Percentiles rank a stretch among this genome's conserved stretches.
These are phyloP conservation scores for Bagarius yarrelli DNA, from an alignment of 2,113 vertebrate species.

Conservation along the genomic window DNA sequence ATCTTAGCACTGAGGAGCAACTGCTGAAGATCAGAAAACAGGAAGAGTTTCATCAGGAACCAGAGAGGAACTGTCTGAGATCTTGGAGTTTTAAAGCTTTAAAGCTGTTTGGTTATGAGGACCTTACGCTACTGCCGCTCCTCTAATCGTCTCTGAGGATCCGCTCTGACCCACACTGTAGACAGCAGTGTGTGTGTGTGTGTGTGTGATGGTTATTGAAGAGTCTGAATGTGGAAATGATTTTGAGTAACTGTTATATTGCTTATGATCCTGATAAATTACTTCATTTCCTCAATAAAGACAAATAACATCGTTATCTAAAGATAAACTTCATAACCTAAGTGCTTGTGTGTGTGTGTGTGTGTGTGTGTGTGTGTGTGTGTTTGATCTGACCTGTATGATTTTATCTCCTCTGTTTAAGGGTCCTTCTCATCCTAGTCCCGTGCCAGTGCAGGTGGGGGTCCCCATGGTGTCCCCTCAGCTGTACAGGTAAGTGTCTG, in stretches of 20 bases:
- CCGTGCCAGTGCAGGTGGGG: neutral
- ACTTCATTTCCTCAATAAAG: neutral
- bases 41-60: no score
- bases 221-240: neutral
- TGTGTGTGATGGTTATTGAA: no score
- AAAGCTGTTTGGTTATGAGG: no score
- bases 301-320: neutral
- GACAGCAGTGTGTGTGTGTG: no score
- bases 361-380: neutral
- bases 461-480: slow-evolving; percentile 18
- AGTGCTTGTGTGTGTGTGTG: neutral
- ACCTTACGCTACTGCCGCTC: no score
- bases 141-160: no score
- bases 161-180: no score
- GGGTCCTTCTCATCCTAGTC: neutral
- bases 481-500: slow-evolving; percentile 31
- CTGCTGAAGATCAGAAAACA: no score
- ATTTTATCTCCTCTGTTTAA: neutral
- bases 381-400: neutral
- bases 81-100: no score
- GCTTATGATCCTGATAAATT: neutral
- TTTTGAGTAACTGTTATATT: neutral
- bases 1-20: no score
- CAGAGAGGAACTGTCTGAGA: no score
- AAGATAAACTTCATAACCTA: no score